Conservation (phyloP, 30 jellyfish, hydroid and myxozoan species). For the Phacellophora camtschatica region DNA sequence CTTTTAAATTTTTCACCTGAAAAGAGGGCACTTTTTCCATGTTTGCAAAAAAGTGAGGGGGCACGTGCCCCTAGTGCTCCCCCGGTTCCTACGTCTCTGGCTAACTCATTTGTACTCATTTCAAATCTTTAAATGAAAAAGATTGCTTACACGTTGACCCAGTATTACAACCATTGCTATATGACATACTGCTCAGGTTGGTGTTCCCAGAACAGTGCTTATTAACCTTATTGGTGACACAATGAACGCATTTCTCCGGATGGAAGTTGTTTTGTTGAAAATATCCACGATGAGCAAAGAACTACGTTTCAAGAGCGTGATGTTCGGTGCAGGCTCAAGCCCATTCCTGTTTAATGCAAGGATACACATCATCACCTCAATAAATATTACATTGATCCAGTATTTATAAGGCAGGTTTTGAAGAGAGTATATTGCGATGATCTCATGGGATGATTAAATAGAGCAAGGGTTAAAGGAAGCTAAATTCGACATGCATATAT, state of each 20-base stretch:
- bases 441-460: background rate
- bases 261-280: background rate
- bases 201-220: background rate
- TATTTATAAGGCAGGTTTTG: background rate
- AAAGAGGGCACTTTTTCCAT: too few species aligned
- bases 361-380: constrained; percentile 13
- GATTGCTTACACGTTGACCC: background rate
- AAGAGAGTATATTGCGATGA: constrained; percentile 34
- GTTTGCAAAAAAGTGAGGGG: too few species aligned
- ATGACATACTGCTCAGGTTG: background rate
- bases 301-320: constrained; percentile 23
- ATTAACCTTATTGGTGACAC: constrained; percentile 18
- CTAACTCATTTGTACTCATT: too few species aligned
- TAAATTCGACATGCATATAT: constrained; percentile 1
- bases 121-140: background rate
- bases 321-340: constrained; percentile 26
- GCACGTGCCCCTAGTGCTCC: too few species aligned
- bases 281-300: background rate
- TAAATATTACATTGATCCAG: constrained; percentile 8
- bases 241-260: background rate
- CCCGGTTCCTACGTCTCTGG: too few species aligned
- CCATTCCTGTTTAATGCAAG: constrained; percentile 54
- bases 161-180: background rate
- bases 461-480: constrained; percentile 9
- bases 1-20: too few species aligned